A percentile compares a stretch with the other conserved stretches of the same genome.
These are phyloP conservation scores for Neogale vison DNA, from an alignment of 2,113 vertebrate genomes.

Conservation along the genomic window DNA sequence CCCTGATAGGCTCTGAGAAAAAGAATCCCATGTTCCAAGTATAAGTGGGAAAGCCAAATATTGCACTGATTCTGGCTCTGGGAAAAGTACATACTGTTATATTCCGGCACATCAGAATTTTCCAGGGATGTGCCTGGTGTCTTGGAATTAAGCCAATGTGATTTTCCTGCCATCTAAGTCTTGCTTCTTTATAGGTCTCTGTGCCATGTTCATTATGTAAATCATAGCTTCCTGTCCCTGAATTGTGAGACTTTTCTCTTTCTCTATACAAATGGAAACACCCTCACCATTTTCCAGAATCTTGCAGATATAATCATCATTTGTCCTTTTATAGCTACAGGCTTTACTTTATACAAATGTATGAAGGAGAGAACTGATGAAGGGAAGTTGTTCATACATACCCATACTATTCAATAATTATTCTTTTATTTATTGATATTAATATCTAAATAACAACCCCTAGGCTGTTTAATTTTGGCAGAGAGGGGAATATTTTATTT, in stretches of 20 bases:
- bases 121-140: conserved; percentile 75
- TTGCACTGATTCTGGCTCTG: conserved; percentile 73
- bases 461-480: not conserved
- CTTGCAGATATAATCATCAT: conserved; percentile 14
- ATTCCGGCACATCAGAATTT: conserved; percentile 73
- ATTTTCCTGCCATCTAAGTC: conserved; percentile 81
- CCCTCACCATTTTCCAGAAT: conserved; percentile 45
- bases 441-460: not conserved
- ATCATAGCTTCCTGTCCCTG: conserved; percentile 65
- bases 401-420: not conserved
- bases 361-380: conserved; percentile 15
- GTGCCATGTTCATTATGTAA: conserved; percentile 77
- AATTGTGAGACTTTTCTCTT: conserved; percentile 62
- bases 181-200: conserved; percentile 81
- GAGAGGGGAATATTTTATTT: not conserved
- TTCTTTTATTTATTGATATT: conserved; percentile 20
- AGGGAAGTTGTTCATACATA: not conserved
- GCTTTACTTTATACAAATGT: conserved; percentile 27
- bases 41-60: conserved; percentile 78
- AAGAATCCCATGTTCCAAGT: conserved; percentile 66
- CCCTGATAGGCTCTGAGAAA: conserved; percentile 67
- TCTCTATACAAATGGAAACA: conserved; percentile 53
- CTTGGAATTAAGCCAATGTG: conserved; percentile 78
- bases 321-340: conserved; percentile 37
- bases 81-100: conserved; percentile 76